phyloP scores from a whole-genome alignment of 2,888 invertebrate species.

The Leptinotarsa tumamoca region DNA sequence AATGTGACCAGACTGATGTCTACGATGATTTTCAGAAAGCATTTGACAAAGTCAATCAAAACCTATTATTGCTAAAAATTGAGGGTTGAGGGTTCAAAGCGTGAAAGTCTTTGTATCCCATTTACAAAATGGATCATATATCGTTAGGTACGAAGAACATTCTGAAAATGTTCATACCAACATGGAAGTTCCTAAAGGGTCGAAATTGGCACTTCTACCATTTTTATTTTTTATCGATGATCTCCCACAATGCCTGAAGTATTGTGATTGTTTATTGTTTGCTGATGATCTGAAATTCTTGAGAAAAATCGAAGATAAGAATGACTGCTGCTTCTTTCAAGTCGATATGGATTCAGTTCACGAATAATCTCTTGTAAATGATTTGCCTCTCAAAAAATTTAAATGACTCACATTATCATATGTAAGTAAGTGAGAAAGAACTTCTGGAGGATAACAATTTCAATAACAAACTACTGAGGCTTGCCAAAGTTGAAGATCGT shows the following conservation, averaged over 20 bases:
- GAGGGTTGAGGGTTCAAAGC: not conserved
- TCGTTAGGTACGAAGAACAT: not conserved
- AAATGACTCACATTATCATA: not conserved
- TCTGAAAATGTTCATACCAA: not conserved
- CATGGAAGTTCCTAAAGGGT: constrained; percentile 1
- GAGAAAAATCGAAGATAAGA: not conserved
- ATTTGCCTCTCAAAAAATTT: not conserved
- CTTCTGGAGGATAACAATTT: not conserved
- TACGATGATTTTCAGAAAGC: too few species aligned
- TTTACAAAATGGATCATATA: not conserved
- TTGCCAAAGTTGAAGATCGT: not conserved
- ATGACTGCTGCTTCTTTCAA: not conserved
- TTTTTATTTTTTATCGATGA: not conserved
- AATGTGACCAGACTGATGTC: too few species aligned
- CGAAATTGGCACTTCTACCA: not conserved
- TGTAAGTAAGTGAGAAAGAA: not conserved
- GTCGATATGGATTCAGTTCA: not conserved
- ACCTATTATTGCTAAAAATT: not conserved
- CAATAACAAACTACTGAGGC: not conserved
- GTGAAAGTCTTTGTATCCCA: not conserved
- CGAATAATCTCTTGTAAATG: not conserved
- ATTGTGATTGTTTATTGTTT: not conserved
- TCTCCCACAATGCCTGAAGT: not conserved
- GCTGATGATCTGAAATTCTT: not conserved
- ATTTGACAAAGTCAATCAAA: not conserved